phyloP scores from a whole-genome alignment of 2,113 vertebrate genomes.

The Salminus brasiliensis region DNA sequence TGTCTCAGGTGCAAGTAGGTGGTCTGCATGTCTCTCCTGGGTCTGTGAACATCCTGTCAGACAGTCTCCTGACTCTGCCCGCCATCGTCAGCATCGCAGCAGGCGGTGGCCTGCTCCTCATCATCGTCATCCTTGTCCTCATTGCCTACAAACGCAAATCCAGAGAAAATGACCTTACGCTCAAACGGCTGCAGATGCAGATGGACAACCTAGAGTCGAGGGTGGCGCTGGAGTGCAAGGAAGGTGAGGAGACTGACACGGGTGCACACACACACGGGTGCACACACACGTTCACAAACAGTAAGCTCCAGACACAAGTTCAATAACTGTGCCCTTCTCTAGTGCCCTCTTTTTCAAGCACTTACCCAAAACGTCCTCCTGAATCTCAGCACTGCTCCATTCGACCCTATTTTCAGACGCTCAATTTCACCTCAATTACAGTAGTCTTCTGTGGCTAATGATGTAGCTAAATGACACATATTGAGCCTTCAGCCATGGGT shows the following conservation, averaged over 20 bases:
- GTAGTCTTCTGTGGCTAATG: conserved; percentile 36
- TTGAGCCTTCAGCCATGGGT: conserved; percentile 30
- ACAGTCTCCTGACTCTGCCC: conserved; percentile 94
- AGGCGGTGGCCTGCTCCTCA: conserved; percentile 91
- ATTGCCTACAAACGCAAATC: conserved; percentile 99
- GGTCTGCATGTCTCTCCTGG: conserved; percentile 92
- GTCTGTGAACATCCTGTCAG: conserved; percentile 87
- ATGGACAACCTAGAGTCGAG: conserved; percentile 99
- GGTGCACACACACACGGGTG: too few species aligned
- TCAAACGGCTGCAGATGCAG: conserved; percentile 98
- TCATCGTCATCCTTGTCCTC: conserved; percentile 98
- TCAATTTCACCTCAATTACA: conserved; percentile 37
- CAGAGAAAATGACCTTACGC: conserved; percentile 94
- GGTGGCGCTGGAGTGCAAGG: conserved; percentile 96
- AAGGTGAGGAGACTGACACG: conserved; percentile 77
- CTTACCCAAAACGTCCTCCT: neutral
- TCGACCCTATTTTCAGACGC: conserved; percentile 11
- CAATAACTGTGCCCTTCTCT: neutral
- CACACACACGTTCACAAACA: neutral
- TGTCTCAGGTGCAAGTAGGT: conserved; percentile 89
- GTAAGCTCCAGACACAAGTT: neutral
- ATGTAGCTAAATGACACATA: conserved; percentile 31
- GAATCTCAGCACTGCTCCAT: neutral
- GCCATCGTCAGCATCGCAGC: conserved; percentile 96
- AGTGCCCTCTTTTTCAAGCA: neutral